phyloP scores from a whole-genome alignment of 2,113 vertebrate species.

The Pelusios castaneus region DNA sequence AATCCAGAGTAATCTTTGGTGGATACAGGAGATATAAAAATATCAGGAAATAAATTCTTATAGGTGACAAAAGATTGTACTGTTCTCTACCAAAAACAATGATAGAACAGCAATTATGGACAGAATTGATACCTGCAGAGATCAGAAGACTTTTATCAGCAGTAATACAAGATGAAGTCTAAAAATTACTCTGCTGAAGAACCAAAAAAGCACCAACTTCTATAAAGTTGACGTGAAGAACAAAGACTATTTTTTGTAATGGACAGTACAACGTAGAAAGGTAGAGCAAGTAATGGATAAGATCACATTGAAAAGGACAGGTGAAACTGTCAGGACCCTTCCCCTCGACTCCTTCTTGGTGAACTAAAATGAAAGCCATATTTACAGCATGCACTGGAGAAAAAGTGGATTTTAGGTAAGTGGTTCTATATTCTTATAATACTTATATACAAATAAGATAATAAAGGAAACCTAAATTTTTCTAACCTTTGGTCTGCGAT shows the following conservation, averaged over 20 bases:
- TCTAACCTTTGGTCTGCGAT: background rate
- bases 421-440: background rate
- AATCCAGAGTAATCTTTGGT: background rate
- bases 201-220: slow-evolving; percentile 18
- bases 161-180: slow-evolving; percentile 45
- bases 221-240: background rate
- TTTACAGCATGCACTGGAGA: background rate
- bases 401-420: background rate
- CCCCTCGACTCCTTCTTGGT: background rate
- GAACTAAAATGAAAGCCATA: background rate
- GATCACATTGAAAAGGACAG: background rate
- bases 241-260: background rate
- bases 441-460: background rate
- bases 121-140: slow-evolving; percentile 42
- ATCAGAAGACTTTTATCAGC: slow-evolving; percentile 43
- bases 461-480: slow-evolving; percentile 33
- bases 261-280: background rate
- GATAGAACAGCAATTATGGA: slow-evolving; percentile 24
- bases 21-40: background rate
- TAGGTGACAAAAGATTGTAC: slow-evolving; percentile 21
- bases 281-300: background rate
- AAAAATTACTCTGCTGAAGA: slow-evolving; percentile 31
- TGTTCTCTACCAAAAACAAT: slow-evolving; percentile 10
- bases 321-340: background rate
- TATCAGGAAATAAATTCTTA: slow-evolving; percentile 25